Evolutionary conservation across 1,140 invertebrate species (phyloP), one percentile per base, ranked within the genome.

Genomic region (Drosophila nannoptera): DNA sequence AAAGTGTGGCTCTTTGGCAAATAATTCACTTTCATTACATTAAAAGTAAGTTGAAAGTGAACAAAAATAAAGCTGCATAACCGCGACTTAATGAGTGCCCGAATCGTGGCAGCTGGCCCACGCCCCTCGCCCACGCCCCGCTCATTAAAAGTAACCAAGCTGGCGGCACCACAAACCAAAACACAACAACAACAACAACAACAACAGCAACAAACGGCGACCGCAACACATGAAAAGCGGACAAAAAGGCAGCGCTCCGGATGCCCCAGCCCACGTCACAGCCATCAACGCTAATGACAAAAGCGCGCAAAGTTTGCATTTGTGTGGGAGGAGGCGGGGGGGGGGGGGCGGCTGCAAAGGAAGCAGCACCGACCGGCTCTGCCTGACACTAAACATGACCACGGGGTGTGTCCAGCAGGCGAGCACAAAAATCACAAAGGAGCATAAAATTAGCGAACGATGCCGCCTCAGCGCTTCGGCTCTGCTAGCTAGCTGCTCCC

Each of bases 221-320:
- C 73, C 78, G 46, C 72, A 80, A 80, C 80, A 84, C 77, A 84
- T 86, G 80, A 83, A 83, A 76, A 64, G 69, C 78, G 70, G 78
- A 70, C 80, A 84, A 84, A 83, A 83, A 84, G 80, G 72, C 80
- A 78, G 46, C 65, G 50, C 60, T 64, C 40, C 35, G 16, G 61
- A 42, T 50, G 63, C 55, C 50, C 73, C 78, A 63, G 75, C 56
- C 56, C 80, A 78, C 72, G 60, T 69, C 60, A 76, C 54, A 70
- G 73, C 76, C 83, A 83, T 83, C 80, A 83, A 84, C 81, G 81
- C 80, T 83, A 83, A 83, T 83, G 80, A 83, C 81, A 84, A 83
- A 83, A 83, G 80, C 76, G 80, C 80, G 76, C 80, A 84, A 83
- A 80, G 80, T 83, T 83, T 83, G 76, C 73, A 84, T 83, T 84